A percentile compares a stretch with the other conserved stretches of the same genome.
Conservation (phyloP, 2,888 invertebrate genomes). For the Criorhina ranunculi region DNA sequence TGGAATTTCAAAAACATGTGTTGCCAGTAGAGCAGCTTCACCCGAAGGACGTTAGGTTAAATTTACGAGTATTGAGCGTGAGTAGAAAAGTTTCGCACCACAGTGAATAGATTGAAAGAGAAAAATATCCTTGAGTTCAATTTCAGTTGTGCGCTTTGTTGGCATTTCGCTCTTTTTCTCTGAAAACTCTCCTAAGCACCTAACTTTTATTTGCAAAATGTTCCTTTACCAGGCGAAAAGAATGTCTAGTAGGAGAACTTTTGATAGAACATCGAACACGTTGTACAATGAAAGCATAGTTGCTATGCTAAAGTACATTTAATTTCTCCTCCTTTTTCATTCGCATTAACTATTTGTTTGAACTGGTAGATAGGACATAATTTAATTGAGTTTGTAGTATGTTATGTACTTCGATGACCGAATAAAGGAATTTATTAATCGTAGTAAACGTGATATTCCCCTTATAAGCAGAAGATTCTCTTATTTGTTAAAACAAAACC, state of each 20-base stretch:
- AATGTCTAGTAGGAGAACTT: conserved; percentile 16
- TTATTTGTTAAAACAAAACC: too few species aligned
- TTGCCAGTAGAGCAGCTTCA: conserved; percentile 25
- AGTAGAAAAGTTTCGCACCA: conserved; percentile 47
- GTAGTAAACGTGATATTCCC: too few species aligned
- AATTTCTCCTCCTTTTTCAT: too few species aligned
- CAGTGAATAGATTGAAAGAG: conserved; percentile 41
- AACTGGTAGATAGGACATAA: too few species aligned
- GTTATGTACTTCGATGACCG: too few species aligned
- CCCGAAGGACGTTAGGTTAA: conserved; percentile 11
- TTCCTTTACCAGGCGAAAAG: conserved; percentile 76
- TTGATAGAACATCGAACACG: neutral
- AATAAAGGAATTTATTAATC: too few species aligned
- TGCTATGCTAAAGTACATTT: too few species aligned
- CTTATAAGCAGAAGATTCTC: too few species aligned
- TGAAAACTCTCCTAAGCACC: conserved; percentile 55
- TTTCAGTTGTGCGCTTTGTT: neutral
- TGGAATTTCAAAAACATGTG: conserved; percentile 51
- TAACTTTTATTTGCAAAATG: conserved; percentile 78
- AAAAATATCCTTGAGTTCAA: conserved; percentile 17
- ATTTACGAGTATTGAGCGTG: conserved; percentile 35
- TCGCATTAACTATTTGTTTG: too few species aligned
- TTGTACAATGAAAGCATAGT: too few species aligned
- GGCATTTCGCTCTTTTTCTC: conserved; percentile 59
- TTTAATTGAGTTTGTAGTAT: too few species aligned